Evolutionary conservation across 2,888 invertebrate genomes (phyloP), one percentile per base, ranked within the genome.

Genomic region (Polydrusus cervinus): DNA sequence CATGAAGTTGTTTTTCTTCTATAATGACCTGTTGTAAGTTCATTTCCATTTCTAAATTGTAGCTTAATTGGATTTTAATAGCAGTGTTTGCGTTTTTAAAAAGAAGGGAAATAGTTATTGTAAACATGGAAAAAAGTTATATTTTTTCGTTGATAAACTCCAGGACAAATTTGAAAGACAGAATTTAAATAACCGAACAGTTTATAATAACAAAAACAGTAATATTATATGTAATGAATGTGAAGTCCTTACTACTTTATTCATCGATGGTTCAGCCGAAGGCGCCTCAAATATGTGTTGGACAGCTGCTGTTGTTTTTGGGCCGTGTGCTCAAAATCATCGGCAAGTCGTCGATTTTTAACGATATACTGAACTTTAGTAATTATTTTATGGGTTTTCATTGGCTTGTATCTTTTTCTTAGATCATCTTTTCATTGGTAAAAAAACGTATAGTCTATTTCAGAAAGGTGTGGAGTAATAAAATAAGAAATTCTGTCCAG

Each of bases 241-340:
- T 34, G 34, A 34, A 34, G 38, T 38, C 38, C 57, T 38, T 7
- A 2, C 6, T 40, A 3, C n/a, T 60, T 38, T 38, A 30, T 62
- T 43, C 70, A 61, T 64, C 34, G 55, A 67, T 67, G 55, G 18
- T n/a, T 20, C 2, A 13, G 62, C 71, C 75, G 40, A 40, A 45
- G 66, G 67, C 64, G 51, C 62, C 62, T 55, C 55, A 45, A 61
- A 78, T 60, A 70, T 78, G 79, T 75, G 77, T 72, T 61, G 76
- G 79, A 80, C 82, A 81, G 80, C 80, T 60, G 57, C 77, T 38
- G 57, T 78, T 80, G 78, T 66, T 66, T 66, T 67, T 55, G 67
- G 67, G 67, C 55, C 67, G 53, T 55, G 53, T 55, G 67, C 67
- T 43, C 47, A 38, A 67, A 67, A 67, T 40, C 53, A 51, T 40